Percentiles rank a stretch among this genome's conserved stretches.
Evolutionary conservation across 2,113 vertebrate genomes (phyloP).

Genomic region (Engystomops pustulosus): DNA sequence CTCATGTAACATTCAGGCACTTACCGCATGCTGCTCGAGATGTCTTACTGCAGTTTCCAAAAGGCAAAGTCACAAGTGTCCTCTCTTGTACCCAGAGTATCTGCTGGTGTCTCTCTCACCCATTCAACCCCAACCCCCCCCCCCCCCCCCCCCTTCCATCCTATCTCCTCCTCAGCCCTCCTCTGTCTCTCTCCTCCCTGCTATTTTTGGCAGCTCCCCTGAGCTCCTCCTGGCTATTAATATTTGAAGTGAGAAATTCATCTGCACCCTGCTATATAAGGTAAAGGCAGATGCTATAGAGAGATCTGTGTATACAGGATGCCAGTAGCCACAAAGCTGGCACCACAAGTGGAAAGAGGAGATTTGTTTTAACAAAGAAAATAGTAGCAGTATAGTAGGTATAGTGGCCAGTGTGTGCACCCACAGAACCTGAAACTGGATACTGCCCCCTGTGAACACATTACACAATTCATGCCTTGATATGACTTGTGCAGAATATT

Average conservation of each 20-base stretch:
- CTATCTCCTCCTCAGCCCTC: conserved; percentile 45
- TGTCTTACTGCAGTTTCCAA: not conserved
- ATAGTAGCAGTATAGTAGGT: conserved; percentile 15
- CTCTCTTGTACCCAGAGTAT: conserved; percentile 34
- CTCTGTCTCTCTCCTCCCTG: conserved; percentile 29
- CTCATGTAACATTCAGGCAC: not conserved
- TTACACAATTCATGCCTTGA: too few species aligned
- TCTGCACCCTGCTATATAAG: conserved; percentile 61
- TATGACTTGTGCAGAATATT: too few species aligned
- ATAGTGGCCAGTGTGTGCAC: not conserved
- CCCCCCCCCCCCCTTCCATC: conserved; percentile 34
- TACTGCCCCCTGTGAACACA: not conserved
- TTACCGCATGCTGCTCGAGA: conserved; percentile 7
- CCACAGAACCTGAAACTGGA: too few species aligned
- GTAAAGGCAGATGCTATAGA: conserved; percentile 58
- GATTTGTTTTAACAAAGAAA: conserved; percentile 47
- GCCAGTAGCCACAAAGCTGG: conserved; percentile 52
- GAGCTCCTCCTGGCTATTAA: conserved; percentile 58
- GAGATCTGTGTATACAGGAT: conserved; percentile 37
- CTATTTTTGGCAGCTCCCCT: conserved; percentile 60
- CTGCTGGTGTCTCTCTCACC: conserved; percentile 23
- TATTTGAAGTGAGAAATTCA: conserved; percentile 60
- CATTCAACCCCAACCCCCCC: conserved; percentile 30
- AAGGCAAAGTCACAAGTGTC: conserved; percentile 46
- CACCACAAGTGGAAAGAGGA: conserved; percentile 61